phyloP scores from a whole-genome alignment of 1,140 invertebrate species.

The Hyles vespertilio region DNA sequence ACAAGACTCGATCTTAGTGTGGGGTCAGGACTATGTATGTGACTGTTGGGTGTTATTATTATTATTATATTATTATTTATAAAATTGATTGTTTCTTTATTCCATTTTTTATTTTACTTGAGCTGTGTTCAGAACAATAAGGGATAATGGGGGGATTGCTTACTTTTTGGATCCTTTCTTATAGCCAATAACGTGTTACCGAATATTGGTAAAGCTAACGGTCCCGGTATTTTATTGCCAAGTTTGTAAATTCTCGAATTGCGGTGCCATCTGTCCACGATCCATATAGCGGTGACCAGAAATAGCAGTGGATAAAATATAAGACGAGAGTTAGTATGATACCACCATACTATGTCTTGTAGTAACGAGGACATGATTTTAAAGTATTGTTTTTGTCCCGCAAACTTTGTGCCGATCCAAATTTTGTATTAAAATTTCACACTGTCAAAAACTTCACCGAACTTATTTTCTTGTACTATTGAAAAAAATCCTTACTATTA shows the following conservation, averaged over 20 bases:
- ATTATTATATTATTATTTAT: no score
- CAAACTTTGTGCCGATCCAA: no score
- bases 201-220: slow-evolving; percentile 74
- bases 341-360: slow-evolving; percentile 31
- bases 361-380: slow-evolving; percentile 46
- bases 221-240: slow-evolving; percentile 75
- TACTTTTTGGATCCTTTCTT: slow-evolving; percentile 74
- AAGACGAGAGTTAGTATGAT: slow-evolving; percentile 30
- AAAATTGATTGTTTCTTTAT: neutral
- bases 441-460: no score
- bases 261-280: slow-evolving; percentile 60
- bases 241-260: slow-evolving; percentile 55
- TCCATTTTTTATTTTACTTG: neutral
- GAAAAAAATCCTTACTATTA: no score
- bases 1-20: no score
- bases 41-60: no score
- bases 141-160: neutral
- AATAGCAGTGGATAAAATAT: slow-evolving; percentile 53
- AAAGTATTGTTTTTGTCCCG: neutral
- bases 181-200: slow-evolving; percentile 77
- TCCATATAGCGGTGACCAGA: slow-evolving; percentile 43
- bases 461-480: no score
- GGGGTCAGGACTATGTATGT: no score
- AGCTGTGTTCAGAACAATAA: neutral
- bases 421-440: no score